Conservation (phyloP, 2,888 invertebrate species). For the Fragum whitleyi region DNA sequence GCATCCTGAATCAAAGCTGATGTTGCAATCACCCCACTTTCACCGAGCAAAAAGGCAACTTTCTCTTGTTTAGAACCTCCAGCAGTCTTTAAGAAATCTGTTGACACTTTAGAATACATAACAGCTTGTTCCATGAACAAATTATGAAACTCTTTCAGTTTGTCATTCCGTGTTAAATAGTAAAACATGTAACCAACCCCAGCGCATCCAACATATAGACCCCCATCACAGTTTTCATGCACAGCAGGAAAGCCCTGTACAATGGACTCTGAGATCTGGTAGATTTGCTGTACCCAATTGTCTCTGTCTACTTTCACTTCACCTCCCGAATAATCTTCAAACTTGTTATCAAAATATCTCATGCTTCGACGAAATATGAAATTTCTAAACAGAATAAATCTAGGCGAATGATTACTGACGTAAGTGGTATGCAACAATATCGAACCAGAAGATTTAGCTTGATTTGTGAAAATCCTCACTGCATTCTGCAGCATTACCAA, state of each 20-base stretch:
- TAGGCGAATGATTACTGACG: neutral
- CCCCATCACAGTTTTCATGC: slow-evolving; percentile 86
- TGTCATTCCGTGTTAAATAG: slow-evolving; percentile 88
- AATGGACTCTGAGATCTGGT: slow-evolving; percentile 69
- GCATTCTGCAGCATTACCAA: neutral
- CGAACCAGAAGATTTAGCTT: neutral
- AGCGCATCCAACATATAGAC: slow-evolving; percentile 90
- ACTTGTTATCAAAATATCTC: slow-evolving; percentile 77
- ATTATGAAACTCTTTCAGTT: slow-evolving; percentile 65
- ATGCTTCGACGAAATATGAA: slow-evolving; percentile 36
- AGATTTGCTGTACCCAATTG: slow-evolving; percentile 73
- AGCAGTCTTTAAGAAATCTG: slow-evolving; percentile 85
- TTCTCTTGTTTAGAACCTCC: slow-evolving; percentile 86
- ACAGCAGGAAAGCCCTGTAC: slow-evolving; percentile 71
- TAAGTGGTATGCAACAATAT: neutral
- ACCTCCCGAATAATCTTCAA: slow-evolving; percentile 73
- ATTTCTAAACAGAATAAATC: neutral
- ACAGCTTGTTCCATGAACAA: slow-evolving; percentile 88
- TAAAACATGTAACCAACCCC: slow-evolving; percentile 93
- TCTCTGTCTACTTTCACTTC: slow-evolving; percentile 66
- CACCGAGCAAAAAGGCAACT: slow-evolving; percentile 91
- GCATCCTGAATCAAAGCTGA: slow-evolving; percentile 85
- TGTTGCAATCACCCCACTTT: slow-evolving; percentile 91
- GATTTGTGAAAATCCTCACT: neutral
- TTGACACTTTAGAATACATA: slow-evolving; percentile 89